phyloP scores from a whole-genome alignment of 1,140 invertebrate species.

The Phymorhynchus buccinoides region DNA sequence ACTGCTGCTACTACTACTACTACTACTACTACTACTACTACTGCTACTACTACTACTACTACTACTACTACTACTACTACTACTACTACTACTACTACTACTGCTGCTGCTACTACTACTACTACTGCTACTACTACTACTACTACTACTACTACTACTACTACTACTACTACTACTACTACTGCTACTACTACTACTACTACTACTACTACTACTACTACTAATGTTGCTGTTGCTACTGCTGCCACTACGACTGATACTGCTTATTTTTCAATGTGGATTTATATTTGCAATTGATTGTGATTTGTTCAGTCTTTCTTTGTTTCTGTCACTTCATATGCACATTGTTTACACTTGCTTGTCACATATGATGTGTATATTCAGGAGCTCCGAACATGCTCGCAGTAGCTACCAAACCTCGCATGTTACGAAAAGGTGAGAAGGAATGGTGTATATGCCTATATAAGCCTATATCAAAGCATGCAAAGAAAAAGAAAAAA shows the following conservation, averaged over 20 bases:
- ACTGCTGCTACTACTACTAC: slow-evolving; percentile 37
- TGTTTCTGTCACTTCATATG: too few relatives aligned
- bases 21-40: slow-evolving; percentile 34
- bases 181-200: slow-evolving; percentile 26
- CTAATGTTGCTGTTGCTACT: too few relatives aligned
- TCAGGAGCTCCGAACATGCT: too few relatives aligned
- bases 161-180: neutral
- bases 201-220: neutral
- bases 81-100: slow-evolving; percentile 37
- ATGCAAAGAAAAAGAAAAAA: too few relatives aligned
- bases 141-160: slow-evolving; percentile 13
- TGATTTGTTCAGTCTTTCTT: too few relatives aligned
- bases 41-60: slow-evolving; percentile 33
- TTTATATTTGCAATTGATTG: too few relatives aligned
- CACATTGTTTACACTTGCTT: too few relatives aligned
- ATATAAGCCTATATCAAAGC: too few relatives aligned
- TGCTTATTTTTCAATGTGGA: neutral
- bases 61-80: slow-evolving; percentile 36
- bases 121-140: neutral
- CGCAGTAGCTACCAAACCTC: too few relatives aligned
- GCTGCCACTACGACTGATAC: neutral
- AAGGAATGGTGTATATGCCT: too few relatives aligned
- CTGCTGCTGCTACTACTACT: slow-evolving; percentile 4
- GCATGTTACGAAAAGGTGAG: too few relatives aligned
- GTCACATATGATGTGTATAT: too few relatives aligned